Evolutionary conservation across 2,113 vertebrate genomes (phyloP), one percentile per base, ranked within the genome.

Genomic region (Lucifuga dentata): DNA sequence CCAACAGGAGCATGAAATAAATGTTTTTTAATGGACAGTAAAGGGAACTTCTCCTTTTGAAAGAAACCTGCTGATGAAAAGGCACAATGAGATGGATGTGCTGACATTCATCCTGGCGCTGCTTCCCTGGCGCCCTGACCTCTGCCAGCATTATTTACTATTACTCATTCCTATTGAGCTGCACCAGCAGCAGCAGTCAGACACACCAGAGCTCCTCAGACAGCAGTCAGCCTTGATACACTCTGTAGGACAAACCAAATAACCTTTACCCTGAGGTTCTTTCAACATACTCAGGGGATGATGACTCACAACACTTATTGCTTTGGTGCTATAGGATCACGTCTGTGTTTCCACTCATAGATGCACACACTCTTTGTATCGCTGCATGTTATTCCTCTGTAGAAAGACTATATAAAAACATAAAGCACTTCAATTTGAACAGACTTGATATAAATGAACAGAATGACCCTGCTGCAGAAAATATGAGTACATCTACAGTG

Each of bases 231-330:
- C 44, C 71, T 35, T 58, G 13, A 49, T 44, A 38, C 11, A 23
- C 53, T 65, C 58, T 40, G 73, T 41, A 40, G 39, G 52, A 69
- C 51, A 52, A 11, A 49, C 68, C 49, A 45, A 60, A 76, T 76
- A 79, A 81, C 83, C 80, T 85, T 85, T 73, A 41, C 15, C 20
- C 61, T 38, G 49, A 56, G 60, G 48, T 56, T 19, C 49, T 53
- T 44, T 69, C 46, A 52, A 68, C 17, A 56, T 51, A 64, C 70
- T 35, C 19, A 24, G 48, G 44, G 35, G 65, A 20, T 0, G 61
- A 57, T 69, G 73, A 83, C 68, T 74, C 61, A 68, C 50, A 76
- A 59, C 52, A 12, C 62, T 64, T 67, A 38, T 73, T 68, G 44
- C 15, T 16, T 38, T 61, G 38, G 58, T 41, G 32, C 32, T 51